Conservation (phyloP, 2,888 invertebrate species). For the Capitulum mitella region DNA sequence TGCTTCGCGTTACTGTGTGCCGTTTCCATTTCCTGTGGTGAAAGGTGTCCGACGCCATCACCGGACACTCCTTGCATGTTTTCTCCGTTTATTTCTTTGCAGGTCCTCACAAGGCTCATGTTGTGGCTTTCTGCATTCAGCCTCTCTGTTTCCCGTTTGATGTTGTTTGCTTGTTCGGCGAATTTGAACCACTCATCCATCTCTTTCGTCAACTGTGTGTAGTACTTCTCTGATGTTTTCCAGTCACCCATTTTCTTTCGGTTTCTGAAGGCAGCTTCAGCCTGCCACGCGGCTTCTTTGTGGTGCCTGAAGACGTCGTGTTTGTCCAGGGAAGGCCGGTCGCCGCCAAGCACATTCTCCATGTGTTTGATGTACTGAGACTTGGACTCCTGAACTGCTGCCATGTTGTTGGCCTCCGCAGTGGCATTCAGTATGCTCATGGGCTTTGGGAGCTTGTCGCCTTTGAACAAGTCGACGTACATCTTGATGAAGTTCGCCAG, state of each 20-base stretch:
- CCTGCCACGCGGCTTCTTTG: not conserved
- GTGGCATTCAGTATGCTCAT: not conserved
- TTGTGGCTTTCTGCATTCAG: not conserved
- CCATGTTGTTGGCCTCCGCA: too few species aligned
- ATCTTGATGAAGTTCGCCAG: not conserved
- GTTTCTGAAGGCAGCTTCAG: not conserved
- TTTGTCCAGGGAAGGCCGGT: not conserved
- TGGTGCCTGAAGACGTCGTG: not conserved
- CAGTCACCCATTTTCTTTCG: not conserved
- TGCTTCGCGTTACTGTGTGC: not conserved
- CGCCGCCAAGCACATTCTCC: not conserved
- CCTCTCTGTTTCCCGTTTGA: not conserved
- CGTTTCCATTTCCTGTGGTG: not conserved
- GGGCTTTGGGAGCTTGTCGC: not conserved
- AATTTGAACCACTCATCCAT: not conserved
- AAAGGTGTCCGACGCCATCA: not conserved
- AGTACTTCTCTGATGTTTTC: not conserved
- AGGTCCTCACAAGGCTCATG: not conserved
- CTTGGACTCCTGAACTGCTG: not conserved
- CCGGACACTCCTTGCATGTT: not conserved
- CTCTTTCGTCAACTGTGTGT: not conserved
- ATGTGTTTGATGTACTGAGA: not conserved
- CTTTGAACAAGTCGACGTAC: not conserved
- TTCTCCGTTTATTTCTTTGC: not conserved
- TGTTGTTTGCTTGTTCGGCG: not conserved